Percentiles rank a stretch among this genome's conserved stretches.
Evolutionary conservation across 1,140 invertebrate species (phyloP).

Genomic region (Carcinoscorpius rotundicauda): DNA sequence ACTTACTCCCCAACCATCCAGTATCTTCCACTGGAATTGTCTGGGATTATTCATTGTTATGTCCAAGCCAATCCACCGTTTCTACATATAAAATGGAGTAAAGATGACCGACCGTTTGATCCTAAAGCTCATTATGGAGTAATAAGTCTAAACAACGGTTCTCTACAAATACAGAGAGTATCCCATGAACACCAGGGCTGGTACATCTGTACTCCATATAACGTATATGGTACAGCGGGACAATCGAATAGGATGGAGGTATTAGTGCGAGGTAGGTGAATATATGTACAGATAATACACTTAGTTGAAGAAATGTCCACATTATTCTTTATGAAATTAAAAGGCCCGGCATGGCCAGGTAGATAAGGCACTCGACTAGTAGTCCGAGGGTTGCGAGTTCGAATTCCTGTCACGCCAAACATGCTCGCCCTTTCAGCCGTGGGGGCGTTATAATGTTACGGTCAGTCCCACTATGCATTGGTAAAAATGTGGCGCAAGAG

Average conservation of each 20-base stretch:
- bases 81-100: constrained; percentile 92
- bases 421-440: no score
- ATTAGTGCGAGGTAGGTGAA: constrained; percentile 45
- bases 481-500: no score
- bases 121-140: constrained; percentile 86
- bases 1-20: constrained; percentile 88
- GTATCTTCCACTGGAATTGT: constrained; percentile 82
- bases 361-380: no score
- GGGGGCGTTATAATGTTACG: no score
- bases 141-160: constrained; percentile 85
- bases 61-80: constrained; percentile 91
- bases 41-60: constrained; percentile 88
- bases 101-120: constrained; percentile 81
- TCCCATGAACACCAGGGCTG: constrained; percentile 41
- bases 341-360: no score
- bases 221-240: constrained; percentile 81
- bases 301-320: no score
- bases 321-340: no score
- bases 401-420: no score
- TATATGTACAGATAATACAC: no score
- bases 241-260: constrained; percentile 89
- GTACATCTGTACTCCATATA: constrained; percentile 92
- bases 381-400: no score
- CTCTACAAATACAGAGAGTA: constrained; percentile 64
- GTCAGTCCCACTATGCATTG: no score